These are phyloP conservation scores for Cladopsammia gracilis DNA, from an alignment of 64 coral and sea anemone genomes.

Conservation along the genomic window DNA sequence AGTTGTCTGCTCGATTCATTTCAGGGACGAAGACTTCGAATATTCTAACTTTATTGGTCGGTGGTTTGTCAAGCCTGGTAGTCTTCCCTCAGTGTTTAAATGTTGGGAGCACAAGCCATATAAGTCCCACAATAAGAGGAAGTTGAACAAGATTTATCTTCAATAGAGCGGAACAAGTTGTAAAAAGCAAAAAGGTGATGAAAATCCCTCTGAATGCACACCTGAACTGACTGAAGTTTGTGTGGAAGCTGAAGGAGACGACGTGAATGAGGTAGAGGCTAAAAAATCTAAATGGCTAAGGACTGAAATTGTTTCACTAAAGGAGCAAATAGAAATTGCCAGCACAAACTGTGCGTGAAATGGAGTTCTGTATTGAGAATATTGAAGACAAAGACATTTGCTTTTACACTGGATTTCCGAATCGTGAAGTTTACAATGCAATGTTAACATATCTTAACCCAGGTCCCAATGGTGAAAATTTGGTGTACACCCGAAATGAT, in stretches of 20 bases:
- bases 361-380: slow-evolving; percentile 39
- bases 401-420: slow-evolving; percentile 60
- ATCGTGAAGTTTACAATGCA: slow-evolving; percentile 24
- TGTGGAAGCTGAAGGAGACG: not conserved
- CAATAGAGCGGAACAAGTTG: not conserved
- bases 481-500: slow-evolving; percentile 25
- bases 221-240: not conserved
- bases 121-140: not conserved
- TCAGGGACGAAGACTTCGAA: slow-evolving; percentile 1
- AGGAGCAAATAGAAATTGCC: not conserved
- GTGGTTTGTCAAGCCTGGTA: not conserved
- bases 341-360: not conserved
- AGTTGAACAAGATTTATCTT: slow-evolving; percentile 14
- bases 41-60: not conserved
- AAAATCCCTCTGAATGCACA: not conserved
- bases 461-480: slow-evolving; percentile 57
- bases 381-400: slow-evolving; percentile 22
- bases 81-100: slow-evolving; percentile 11
- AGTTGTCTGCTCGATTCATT: slow-evolving; percentile 33
- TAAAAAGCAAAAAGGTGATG: not conserved
- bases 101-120: slow-evolving; percentile 30
- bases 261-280: not conserved
- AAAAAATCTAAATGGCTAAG: not conserved
- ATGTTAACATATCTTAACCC: slow-evolving; percentile 41
- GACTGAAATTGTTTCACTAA: not conserved